Evolutionary conservation across 2,888 invertebrate genomes (phyloP).

Genomic region (Caenorhabditis sp.): DNA sequence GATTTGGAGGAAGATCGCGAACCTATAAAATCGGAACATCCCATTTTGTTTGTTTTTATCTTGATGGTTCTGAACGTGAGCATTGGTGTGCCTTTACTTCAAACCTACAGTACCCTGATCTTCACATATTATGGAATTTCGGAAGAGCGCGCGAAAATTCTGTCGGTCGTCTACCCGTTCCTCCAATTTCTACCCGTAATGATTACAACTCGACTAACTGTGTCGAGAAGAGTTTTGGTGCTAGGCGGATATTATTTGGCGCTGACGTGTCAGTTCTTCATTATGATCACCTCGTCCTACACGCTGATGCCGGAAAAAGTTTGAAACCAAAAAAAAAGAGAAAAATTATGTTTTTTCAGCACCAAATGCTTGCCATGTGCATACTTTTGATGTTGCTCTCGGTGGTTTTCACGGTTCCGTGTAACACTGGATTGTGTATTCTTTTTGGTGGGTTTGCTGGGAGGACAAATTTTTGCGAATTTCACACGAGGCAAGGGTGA

Average conservation of each 20-base stretch:
- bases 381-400: constrained; percentile 38
- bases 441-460: constrained; percentile 26
- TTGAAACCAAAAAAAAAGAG: neutral
- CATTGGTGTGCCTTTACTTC: constrained; percentile 53
- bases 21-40: constrained; percentile 18
- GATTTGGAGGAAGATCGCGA: constrained; percentile 12
- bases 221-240: constrained; percentile 33
- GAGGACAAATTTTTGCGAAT: too few species aligned
- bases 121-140: constrained; percentile 20
- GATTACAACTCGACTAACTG: constrained; percentile 18
- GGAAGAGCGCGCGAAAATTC: constrained; percentile 5
- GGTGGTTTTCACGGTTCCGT: constrained; percentile 46
- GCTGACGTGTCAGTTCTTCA: constrained; percentile 36
- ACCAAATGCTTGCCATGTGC: constrained; percentile 37
- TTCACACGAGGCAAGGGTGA: too few species aligned
- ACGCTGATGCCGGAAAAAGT: constrained; percentile 34
- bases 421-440: constrained; percentile 56
- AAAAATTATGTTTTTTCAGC: constrained; percentile 9
- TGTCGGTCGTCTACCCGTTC: constrained; percentile 27
- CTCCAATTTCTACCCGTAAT: constrained; percentile 28
- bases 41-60: constrained; percentile 25
- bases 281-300: constrained; percentile 40
- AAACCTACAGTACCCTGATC: constrained; percentile 43
- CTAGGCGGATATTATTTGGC: constrained; percentile 41
- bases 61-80: constrained; percentile 40